phyloP scores from a whole-genome alignment of 2,888 invertebrate genomes.

The Chaetogeoica ovagalla region DNA sequence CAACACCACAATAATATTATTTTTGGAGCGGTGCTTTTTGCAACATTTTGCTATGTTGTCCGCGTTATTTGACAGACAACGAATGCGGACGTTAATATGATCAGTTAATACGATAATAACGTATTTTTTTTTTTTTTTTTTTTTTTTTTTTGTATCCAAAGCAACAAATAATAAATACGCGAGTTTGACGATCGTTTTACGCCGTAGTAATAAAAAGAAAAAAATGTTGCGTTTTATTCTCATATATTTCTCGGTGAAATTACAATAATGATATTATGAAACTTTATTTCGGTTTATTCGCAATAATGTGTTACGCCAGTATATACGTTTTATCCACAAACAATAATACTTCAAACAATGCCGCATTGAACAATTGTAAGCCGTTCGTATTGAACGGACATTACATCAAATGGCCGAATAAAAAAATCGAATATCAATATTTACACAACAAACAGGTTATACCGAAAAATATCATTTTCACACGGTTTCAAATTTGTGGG shows the following conservation, averaged over 20 bases:
- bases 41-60: neutral
- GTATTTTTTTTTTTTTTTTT: too few species aligned
- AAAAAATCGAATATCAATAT: neutral
- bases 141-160: constrained; percentile 10
- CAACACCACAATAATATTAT: too few species aligned
- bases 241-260: constrained; percentile 1
- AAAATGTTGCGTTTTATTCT: neutral
- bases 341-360: neutral
- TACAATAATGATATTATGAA: constrained; percentile 36
- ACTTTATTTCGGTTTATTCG: constrained; percentile 30
- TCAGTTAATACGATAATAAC: too few species aligned
- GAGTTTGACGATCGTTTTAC: neutral
- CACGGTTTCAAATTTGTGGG: constrained; percentile 65
- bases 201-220: too few species aligned
- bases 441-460: neutral
- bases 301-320: neutral
- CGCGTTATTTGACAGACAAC: neutral
- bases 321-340: constrained; percentile 7
- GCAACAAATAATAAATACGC: neutral
- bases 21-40: too few species aligned
- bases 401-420: constrained; percentile 32
- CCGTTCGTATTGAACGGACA: constrained; percentile 23
- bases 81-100: too few species aligned
- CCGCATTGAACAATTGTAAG: neutral
- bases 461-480: constrained; percentile 59